Evolutionary conservation across 2,888 invertebrate species (phyloP).

Genomic region (Eilema depressum): DNA sequence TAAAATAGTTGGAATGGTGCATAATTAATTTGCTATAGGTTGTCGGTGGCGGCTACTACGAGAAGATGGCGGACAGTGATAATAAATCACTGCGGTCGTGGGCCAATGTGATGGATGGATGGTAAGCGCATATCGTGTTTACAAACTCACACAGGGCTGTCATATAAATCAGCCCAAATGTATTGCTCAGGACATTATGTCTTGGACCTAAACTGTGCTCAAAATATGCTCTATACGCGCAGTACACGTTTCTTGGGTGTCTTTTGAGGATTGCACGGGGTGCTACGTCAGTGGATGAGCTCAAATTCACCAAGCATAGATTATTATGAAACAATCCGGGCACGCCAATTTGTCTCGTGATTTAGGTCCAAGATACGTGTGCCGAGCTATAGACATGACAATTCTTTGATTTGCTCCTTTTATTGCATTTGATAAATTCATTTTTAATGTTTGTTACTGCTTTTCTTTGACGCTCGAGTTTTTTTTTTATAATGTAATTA

Average conservation of each 20-base stretch:
- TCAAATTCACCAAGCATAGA: too few relatives aligned
- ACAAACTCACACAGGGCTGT: slow-evolving; percentile 14
- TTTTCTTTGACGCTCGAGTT: background rate
- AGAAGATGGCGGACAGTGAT: slow-evolving; percentile 48
- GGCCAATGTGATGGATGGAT: slow-evolving; percentile 64
- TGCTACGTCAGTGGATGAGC: too few relatives aligned
- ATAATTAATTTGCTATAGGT: slow-evolving; percentile 64
- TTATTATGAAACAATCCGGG: too few relatives aligned
- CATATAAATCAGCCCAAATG: background rate
- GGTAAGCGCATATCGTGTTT: slow-evolving; percentile 50
- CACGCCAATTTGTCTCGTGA: too few relatives aligned
- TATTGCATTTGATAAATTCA: background rate
- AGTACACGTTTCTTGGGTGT: too few relatives aligned
- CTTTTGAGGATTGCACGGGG: too few relatives aligned
- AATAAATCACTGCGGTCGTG: slow-evolving; percentile 67
- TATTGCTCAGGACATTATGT: too few relatives aligned
- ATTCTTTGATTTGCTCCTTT: background rate
- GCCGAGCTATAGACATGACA: too few relatives aligned
- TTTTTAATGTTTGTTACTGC: background rate
- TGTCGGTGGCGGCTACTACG: slow-evolving; percentile 47
- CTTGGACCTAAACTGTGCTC: too few relatives aligned
- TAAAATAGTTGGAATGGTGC: slow-evolving; percentile 13
- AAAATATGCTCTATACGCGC: too few relatives aligned
- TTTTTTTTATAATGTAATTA: background rate
- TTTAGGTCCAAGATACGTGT: too few relatives aligned